These are phyloP conservation scores for Agrochola circellaris DNA, from an alignment of 2,888 invertebrate genomes.

Conservation along the genomic window DNA sequence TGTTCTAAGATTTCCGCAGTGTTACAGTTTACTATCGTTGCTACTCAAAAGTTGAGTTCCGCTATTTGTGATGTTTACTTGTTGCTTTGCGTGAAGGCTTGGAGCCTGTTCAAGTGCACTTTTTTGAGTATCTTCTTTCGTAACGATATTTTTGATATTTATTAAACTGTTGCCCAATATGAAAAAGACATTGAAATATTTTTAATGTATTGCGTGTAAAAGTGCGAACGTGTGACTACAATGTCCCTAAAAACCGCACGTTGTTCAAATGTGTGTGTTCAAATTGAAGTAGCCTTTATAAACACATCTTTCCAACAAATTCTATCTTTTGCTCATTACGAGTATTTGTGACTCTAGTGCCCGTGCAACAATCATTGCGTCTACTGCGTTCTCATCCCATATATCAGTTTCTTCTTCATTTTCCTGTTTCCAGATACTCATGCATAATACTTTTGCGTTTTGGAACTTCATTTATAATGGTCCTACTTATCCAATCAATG, in stretches of 20 bases:
- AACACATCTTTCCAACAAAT: not conserved
- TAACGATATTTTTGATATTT: too few relatives aligned
- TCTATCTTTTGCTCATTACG: not conserved
- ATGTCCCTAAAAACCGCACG: not conserved
- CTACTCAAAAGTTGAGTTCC: too few relatives aligned
- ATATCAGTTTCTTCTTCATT: not conserved
- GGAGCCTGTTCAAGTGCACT: too few relatives aligned
- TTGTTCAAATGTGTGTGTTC: not conserved
- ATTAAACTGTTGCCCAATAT: not conserved
- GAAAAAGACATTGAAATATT: not conserved
- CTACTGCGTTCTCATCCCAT: not conserved
- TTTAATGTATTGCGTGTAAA: too few relatives aligned
- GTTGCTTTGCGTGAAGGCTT: too few relatives aligned
- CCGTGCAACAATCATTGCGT: not conserved
- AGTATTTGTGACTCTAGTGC: not conserved
- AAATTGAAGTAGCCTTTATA: not conserved
- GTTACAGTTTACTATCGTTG: too few relatives aligned
- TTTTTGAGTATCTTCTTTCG: too few relatives aligned
- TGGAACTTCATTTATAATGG: not conserved
- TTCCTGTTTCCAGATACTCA: not conserved
- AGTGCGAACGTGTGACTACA: not conserved
- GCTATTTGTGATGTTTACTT: too few relatives aligned
- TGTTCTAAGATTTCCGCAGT: too few relatives aligned
- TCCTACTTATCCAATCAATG: slow-evolving; percentile 41
- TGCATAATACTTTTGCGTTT: not conserved